Percentiles rank a stretch among this genome's conserved stretches.
Evolutionary conservation across 2,113 vertebrate species (phyloP).

Genomic region (Recurvirostra avosetta): DNA sequence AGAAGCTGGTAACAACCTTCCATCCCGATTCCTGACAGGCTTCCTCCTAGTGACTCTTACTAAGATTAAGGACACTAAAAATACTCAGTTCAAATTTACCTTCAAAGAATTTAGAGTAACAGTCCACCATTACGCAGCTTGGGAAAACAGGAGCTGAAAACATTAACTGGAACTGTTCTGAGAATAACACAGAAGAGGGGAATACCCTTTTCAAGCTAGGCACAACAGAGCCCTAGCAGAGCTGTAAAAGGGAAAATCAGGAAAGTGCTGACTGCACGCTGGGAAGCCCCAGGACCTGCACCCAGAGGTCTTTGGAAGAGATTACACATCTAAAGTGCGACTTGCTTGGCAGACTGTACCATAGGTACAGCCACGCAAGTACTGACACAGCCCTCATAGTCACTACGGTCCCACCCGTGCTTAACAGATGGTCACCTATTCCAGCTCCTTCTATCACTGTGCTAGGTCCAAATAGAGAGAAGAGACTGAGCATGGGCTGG

Average conservation of each 20-base stretch:
- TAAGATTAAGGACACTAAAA: background rate
- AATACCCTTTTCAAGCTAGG: background rate
- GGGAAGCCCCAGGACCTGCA: background rate
- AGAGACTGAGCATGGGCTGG: background rate
- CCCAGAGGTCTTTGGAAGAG: background rate
- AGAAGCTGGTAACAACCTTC: background rate
- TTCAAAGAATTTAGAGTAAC: background rate
- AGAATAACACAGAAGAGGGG: background rate
- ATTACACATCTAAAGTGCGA: background rate
- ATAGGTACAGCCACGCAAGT: background rate
- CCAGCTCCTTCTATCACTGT: background rate
- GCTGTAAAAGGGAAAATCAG: background rate
- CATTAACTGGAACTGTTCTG: background rate
- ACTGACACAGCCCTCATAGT: background rate
- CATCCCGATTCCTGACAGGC: background rate
- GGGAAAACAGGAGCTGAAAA: background rate
- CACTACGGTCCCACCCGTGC: background rate
- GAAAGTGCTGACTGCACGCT: fast-evolving
- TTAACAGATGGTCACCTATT: background rate
- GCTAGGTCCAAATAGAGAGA: background rate
- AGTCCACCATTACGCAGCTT: background rate
- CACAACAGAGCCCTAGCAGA: background rate
- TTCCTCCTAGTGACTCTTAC: background rate
- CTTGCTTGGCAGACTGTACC: background rate
- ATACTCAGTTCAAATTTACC: background rate